Base-by-base conservation (phyloP, 1,140 invertebrate genomes). In the Bombyx mandarina region DNA sequence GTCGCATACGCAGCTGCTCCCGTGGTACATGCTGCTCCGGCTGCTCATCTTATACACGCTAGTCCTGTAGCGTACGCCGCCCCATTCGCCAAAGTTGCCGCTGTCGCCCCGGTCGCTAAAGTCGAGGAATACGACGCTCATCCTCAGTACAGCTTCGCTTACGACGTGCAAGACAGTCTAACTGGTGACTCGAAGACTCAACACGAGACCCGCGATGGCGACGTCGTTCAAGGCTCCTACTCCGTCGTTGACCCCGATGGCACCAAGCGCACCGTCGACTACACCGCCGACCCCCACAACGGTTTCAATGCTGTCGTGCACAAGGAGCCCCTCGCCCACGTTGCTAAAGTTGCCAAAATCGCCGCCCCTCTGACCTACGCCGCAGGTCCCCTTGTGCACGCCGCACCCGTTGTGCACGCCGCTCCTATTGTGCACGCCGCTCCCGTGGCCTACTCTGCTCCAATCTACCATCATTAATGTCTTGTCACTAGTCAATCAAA, bases 131-230 rank as follows among this genome's bases (percentile, higher is more conserved):
- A 75, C 65, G 86, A 90, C 57, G 85, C 89, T 35, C 88, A 91
- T 62, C 90, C 91, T 0, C 90, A 91, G 57, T 92, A 92, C 74
- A 85, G 89, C 57, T 92, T 90, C 68, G 88, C 88, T 3, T 92
- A 92, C 70, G 89, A 90, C 45, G 91, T 93, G 0, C 90, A 92
- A 45, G 92, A 93, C 61, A 75, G 84, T n/a, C 77, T 90, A 52
- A 94, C 90, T 42, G 92, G 93, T 2, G 92, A 93, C 76, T 82
- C 90, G 2, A 93, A 93, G 77, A 87, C 86, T 62, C 91, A 93
- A 66, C 88, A 92, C 57, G 93, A 93, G 76, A 89, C 77, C 44
- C 86, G 91, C 45, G 86, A 91, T 58, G 91, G 91, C 6, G 91
- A 91, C 58, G 72, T 90, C 1, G 89, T 91, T 9, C 89, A 91